phyloP scores from a whole-genome alignment of 2,113 vertebrate genomes.

The Nymphicus hollandicus region DNA sequence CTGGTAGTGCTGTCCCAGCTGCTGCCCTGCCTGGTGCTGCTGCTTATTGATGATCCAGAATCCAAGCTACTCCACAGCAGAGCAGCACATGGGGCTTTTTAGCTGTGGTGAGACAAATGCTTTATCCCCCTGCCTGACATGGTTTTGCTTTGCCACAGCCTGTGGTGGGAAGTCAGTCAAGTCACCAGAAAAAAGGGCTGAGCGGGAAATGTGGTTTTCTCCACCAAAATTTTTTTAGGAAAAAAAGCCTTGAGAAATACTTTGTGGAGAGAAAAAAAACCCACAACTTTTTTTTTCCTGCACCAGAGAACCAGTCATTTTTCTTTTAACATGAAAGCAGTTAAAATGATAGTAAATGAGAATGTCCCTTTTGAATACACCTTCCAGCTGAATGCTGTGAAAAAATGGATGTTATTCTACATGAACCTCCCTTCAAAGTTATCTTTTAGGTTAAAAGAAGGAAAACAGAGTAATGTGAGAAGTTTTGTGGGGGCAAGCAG shows the following conservation, averaged over 20 bases:
- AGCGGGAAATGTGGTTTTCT: neutral
- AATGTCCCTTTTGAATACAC: neutral
- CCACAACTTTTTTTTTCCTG: neutral
- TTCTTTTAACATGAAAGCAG: neutral
- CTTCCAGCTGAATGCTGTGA: neutral
- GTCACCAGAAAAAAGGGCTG: neutral
- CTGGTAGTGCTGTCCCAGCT: neutral
- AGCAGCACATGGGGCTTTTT: accelerated
- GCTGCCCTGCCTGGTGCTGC: neutral
- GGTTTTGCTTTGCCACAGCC: neutral
- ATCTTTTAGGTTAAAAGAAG: neutral
- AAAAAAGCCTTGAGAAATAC: neutral
- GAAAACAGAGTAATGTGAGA: neutral
- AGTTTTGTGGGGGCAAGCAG: neutral
- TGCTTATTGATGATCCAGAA: neutral
- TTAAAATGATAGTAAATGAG: neutral
- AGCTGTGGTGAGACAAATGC: accelerated
- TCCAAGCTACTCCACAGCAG: neutral
- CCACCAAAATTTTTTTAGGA: neutral
- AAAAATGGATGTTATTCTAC: neutral
- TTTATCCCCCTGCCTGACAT: neutral
- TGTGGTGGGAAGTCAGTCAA: neutral
- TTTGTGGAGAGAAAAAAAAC: neutral
- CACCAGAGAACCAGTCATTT: neutral
- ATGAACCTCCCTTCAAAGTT: neutral